Base-by-base conservation (phyloP, 2,113 vertebrate genomes). In the Menidia beryllina region DNA sequence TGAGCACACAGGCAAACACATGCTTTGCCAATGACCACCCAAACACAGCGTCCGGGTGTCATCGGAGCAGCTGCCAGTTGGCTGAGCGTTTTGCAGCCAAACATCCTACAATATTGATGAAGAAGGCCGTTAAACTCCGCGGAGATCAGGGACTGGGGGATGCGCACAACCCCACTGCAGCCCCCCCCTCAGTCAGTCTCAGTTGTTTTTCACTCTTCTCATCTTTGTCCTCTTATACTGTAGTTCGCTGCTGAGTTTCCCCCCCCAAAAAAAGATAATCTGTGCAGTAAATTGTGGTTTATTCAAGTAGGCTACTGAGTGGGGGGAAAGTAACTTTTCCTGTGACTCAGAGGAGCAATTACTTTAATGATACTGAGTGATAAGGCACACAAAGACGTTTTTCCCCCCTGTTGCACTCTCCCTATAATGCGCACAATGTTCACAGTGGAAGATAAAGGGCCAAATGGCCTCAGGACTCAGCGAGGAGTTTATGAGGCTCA, bases 1-100 rank as follows among this genome's bases (percentile, higher is more conserved):
- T 59, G 25, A 77, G 63, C 57, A 71, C 74, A 77, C 56, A 72
- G 53, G 85, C 82, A 79, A 75, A 81, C 76, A 71, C 58, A 72
- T 8, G 48, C 58, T 47, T 55, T 12, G 15, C 13, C 20, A 63
- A 21, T 49, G 59, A 66, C 77, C 81, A 86, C 84, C 73, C 78
- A 81, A 70, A 86, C 69, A 70, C 25, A 7, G 30, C 30, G 69
- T 64, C 30, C 58, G 62, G 41, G 14, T 54, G 62, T 55, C 71
- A 72, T 60, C 24, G 70, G 41, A 79, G 64, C 83, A 75, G 72
- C 74, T 73, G 73, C 60, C 75, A 70, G 65, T 24, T 49, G 39
- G 54, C n/a, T 3, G 26, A 38, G 66, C 20, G 3, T 72, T 69
- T 61, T n/a, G 47, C 19, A 48, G 52, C 23, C 3, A 38, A 64